phyloP scores from a whole-genome alignment of 2,797 vertebrate species.

The Propithecus deckenii region DNA sequence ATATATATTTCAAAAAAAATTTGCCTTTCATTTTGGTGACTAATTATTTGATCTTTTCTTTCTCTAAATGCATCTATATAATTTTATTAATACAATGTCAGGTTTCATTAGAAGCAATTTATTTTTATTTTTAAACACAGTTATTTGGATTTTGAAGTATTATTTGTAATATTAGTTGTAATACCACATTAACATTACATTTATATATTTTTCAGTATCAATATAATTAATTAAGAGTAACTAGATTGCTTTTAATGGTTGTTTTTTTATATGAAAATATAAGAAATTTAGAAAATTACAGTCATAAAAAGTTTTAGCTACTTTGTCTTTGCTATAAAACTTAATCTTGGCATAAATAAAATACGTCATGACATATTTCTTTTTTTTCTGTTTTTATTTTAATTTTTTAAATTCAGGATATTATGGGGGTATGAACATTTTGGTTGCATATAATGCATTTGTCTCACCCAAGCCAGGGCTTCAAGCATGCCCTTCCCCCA shows the following conservation, averaged over 20 bases:
- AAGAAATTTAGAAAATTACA: conserved; percentile 43
- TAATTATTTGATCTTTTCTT: background rate
- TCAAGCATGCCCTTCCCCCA: too few species aligned
- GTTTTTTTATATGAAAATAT: conserved; percentile 29
- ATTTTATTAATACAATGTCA: background rate
- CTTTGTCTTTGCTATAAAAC: conserved; percentile 53
- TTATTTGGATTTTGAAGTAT: conserved; percentile 22
- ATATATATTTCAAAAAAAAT: background rate
- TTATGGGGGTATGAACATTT: too few species aligned
- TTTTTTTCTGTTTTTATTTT: background rate
- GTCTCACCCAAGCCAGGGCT: too few species aligned
- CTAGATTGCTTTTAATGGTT: background rate
- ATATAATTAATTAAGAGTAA: conserved; percentile 37
- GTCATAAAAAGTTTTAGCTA: background rate
- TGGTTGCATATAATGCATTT: too few species aligned
- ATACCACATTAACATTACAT: background rate
- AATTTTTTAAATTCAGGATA: too few species aligned
- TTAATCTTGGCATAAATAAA: conserved; percentile 46
- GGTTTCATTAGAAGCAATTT: conserved; percentile 27
- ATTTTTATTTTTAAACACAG: background rate
- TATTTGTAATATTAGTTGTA: background rate
- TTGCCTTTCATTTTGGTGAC: background rate
- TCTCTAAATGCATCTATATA: background rate
- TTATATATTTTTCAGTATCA: conserved; percentile 23
- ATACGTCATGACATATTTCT: background rate